Evolutionary conservation across 2,888 invertebrate species (phyloP), one percentile per base, ranked within the genome.

Genomic region (Hylaea fasciaria): DNA sequence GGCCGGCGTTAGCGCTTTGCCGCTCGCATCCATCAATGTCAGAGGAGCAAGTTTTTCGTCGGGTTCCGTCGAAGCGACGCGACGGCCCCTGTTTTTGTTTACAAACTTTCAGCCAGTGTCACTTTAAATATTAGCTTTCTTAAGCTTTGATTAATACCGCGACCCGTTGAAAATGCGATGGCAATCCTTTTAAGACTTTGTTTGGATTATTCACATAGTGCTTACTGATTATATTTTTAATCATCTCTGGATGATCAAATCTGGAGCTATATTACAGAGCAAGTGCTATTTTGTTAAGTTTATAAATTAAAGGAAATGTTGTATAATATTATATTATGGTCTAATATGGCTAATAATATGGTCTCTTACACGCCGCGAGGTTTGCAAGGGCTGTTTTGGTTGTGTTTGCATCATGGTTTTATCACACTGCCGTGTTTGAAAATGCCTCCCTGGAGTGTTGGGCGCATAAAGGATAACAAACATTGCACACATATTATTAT

Each of bases 11-110:
- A 70, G 82, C 81, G 77, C 80, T 76, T 78, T 74, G 80, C 77
- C 73, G 73, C 72, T 73, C 79, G 77, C 90, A 91, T 91, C 89
- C 83, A 91, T 91, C 91, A 91, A 81, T 80, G 91, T 90, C 91
- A 85, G 66, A 63, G 63, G 73, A 82, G 73, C 83, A 87, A 90
- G 87, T 89, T 91, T 91, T 91, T 89, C 85, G 81, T 77, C 79
- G 81, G 82, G 85, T 82, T 82, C 77, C 80, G 82, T 80, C 80
- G 78, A 82, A 85, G 80, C 82, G 78, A 77, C 78, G 28, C 28
- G 28, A 32, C 78, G 78, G 77, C 76, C 77, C 70, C 78, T 82
- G 86, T 89, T 90, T 90, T 89, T 87, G 86, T 89, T 87, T 82
- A 83, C 82, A 77, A 86, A 85, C 86, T 89, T 86, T 86, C 82